Evolutionary conservation across 1,140 invertebrate species (phyloP), one percentile per base, ranked within the genome.

Genomic region (Eubasilissa regina): DNA sequence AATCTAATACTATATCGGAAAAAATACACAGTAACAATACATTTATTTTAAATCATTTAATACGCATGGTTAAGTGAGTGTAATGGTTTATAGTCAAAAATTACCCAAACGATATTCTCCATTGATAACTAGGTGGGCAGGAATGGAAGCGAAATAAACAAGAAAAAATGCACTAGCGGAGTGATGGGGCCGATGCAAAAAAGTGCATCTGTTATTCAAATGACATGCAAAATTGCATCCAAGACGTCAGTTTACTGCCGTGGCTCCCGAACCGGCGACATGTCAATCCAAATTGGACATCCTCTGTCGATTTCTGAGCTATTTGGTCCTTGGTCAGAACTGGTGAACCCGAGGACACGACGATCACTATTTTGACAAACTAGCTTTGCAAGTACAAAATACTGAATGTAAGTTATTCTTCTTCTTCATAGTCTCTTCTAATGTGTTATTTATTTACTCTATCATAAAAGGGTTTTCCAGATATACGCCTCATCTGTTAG

Each of bases 201-300:
- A 64, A 35, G 62, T 43, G 62, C 62, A 66, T 66, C 62, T 66
- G 62, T 66, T 66, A 66, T 66, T 66, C 35, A 66, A 66, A 66
- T 66, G 3, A 66, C 62, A 66, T 66, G 62, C 62, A 66, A 66
- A 66, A 47, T 66, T 12, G 35, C n/a, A 56, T 44, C 35, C 62
- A 43, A 66, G 35, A 47, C 62, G 15, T 66, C 62, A 66, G 62
- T 44, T 44, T 66, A 15, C 43, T 21, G 55, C 55, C 9, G 12
- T 43, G 35, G 43, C 35, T 10, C 11, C 15, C 43, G 62, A 66
- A 45, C 47, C 19, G 47, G 47, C 68, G 47, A 72, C 68, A 72
- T 72, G 68, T 72, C 68, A 72, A 72, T 72, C 68, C 19, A 72
- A 72, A 72, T 72, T 72, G 68, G 47, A 72, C 21, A 51, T 55